These are phyloP conservation scores for Manis pentadactyla DNA, from an alignment of 2,797 vertebrate genomes.

Conservation along the genomic window DNA sequence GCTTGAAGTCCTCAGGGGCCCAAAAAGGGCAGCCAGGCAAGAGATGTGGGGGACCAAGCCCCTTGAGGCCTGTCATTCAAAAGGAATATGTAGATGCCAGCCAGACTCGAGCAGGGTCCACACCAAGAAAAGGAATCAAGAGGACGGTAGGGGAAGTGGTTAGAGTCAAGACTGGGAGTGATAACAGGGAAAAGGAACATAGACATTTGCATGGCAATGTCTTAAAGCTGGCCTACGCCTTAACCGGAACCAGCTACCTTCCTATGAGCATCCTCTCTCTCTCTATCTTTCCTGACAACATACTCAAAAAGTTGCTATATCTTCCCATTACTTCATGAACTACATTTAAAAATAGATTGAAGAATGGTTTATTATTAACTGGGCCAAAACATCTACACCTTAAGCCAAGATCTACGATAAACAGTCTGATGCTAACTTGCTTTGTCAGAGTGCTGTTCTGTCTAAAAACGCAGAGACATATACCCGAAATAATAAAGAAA, in stretches of 20 bases:
- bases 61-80: neutral
- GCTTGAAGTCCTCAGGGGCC: neutral
- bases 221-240: neutral
- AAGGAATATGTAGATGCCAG: neutral
- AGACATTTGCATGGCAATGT: neutral
- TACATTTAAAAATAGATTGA: slow-evolving; percentile 69
- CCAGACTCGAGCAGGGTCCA: neutral
- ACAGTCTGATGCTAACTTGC: neutral
- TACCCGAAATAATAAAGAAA: neutral
- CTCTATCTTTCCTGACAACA: neutral
- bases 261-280: neutral
- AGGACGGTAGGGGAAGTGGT: neutral
- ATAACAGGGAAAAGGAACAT: neutral
- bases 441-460: neutral
- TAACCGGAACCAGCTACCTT: neutral
- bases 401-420: neutral
- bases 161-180: neutral
- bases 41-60: neutral
- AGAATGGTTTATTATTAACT: slow-evolving; percentile 46
- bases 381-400: slow-evolving; percentile 29
- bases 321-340: slow-evolving; percentile 53
- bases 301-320: neutral
- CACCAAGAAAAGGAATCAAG: neutral
- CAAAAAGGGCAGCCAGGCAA: neutral
- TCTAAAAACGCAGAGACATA: neutral